Conservation (phyloP, 1,140 invertebrate species). For the Lepidotrigona ventralis region DNA sequence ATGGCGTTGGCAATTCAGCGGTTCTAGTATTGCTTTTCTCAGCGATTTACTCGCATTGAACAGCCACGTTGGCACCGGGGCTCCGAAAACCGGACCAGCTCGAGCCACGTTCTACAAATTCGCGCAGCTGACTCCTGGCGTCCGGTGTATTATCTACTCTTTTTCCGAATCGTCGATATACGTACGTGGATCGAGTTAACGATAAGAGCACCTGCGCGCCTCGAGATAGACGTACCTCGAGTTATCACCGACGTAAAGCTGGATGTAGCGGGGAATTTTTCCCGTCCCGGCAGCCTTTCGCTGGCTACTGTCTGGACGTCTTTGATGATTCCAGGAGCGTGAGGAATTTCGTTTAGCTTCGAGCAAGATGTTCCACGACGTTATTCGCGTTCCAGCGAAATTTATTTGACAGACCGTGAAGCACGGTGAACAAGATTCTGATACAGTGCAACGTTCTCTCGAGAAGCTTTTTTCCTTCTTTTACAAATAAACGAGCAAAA, state of each 20-base stretch:
- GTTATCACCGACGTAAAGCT: not conserved
- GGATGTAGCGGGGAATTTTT: not conserved
- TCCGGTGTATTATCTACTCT: slow-evolving; percentile 27
- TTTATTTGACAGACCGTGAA: not conserved
- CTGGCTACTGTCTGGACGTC: not conserved
- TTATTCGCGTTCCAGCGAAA: not conserved
- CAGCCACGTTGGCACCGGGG: slow-evolving; percentile 57
- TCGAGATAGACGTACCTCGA: not conserved
- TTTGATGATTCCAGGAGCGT: not conserved
- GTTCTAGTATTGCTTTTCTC: slow-evolving; percentile 55
- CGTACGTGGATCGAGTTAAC: slow-evolving; percentile 13
- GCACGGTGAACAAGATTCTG: too few relatives aligned
- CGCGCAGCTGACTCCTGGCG: slow-evolving; percentile 45
- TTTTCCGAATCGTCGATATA: slow-evolving; percentile 9
- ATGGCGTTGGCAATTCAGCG: slow-evolving; percentile 3
- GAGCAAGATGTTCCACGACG: not conserved
- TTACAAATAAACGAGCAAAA: too few relatives aligned
- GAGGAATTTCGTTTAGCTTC: not conserved
- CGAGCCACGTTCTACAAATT: slow-evolving; percentile 42
- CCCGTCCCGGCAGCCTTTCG: not conserved
- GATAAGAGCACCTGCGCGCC: slow-evolving; percentile 15
- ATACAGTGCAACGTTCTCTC: too few relatives aligned
- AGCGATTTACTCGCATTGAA: slow-evolving; percentile 52
- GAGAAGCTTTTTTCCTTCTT: too few relatives aligned
- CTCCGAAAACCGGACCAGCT: slow-evolving; percentile 17